Evolutionary conservation across 2,888 invertebrate genomes (phyloP).

Genomic region (Epinotia bilunana): DNA sequence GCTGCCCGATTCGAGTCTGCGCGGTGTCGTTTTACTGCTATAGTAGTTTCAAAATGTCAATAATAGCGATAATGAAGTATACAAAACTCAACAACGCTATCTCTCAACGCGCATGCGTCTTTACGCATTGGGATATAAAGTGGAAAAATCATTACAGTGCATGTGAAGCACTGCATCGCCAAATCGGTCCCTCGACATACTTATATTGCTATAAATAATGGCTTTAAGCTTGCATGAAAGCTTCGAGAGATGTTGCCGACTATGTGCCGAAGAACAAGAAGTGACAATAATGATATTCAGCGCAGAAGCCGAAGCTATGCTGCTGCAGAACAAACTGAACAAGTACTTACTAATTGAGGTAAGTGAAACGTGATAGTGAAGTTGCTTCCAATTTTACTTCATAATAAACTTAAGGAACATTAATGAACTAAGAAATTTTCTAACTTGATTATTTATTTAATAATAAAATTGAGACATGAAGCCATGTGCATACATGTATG

Average conservation of each 20-base stretch:
- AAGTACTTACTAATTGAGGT: conserved; percentile 89
- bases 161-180: conserved; percentile 40
- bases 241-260: conserved; percentile 84
- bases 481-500: no score
- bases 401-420: neutral
- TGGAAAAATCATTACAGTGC: conserved; percentile 68
- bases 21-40: conserved; percentile 42
- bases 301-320: conserved; percentile 86
- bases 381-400: neutral
- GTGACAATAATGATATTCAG: conserved; percentile 87
- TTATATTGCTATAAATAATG: conserved; percentile 54
- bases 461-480: no score
- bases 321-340: conserved; percentile 87
- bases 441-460: neutral
- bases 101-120: conserved; percentile 69
- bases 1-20: conserved; percentile 36
- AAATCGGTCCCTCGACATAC: conserved; percentile 49
- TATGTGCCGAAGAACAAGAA: conserved; percentile 86
- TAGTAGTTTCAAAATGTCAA: conserved; percentile 58
- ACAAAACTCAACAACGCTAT: conserved; percentile 61
- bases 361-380: conserved; percentile 46
- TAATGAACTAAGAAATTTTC: neutral
- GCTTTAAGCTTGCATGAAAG: conserved; percentile 55
- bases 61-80: conserved; percentile 62
- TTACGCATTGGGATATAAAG: conserved; percentile 53